Conservation (phyloP, 2,888 invertebrate species). For the Agonum fuliginosum region DNA sequence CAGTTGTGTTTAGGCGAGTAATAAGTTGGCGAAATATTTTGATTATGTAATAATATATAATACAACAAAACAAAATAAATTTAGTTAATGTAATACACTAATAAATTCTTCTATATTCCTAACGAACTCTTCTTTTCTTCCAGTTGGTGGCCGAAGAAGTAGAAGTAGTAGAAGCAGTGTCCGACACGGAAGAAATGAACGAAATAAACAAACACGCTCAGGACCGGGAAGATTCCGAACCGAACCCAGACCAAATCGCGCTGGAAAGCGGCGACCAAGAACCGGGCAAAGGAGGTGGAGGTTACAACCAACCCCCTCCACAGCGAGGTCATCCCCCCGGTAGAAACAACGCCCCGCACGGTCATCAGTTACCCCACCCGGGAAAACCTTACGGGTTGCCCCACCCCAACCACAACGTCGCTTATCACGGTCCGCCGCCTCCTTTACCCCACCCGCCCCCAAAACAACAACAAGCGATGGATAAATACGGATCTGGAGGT, state of each 20-base stretch:
- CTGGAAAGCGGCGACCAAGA: slow-evolving; percentile 83
- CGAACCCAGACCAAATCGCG: slow-evolving; percentile 81
- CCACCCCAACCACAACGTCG: slow-evolving; percentile 75
- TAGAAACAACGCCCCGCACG: slow-evolving; percentile 4
- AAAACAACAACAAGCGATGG: slow-evolving; percentile 69
- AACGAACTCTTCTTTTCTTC: slow-evolving; percentile 62
- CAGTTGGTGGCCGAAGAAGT: slow-evolving; percentile 76
- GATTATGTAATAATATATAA: too few relatives aligned
- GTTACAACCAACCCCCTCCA: slow-evolving; percentile 71
- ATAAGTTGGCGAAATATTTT: too few relatives aligned
- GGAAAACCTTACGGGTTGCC: slow-evolving; percentile 75
- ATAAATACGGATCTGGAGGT: slow-evolving; percentile 73
- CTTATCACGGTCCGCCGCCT: slow-evolving; percentile 84
- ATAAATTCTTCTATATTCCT: neutral
- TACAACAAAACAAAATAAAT: too few relatives aligned
- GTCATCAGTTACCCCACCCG: too few relatives aligned
- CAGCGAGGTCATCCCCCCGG: slow-evolving; percentile 71
- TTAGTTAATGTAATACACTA: too few relatives aligned
- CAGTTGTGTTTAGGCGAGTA: too few relatives aligned
- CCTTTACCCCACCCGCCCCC: slow-evolving; percentile 75
- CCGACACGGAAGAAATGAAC: slow-evolving; percentile 75
- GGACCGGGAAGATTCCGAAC: slow-evolving; percentile 78
- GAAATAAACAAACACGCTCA: slow-evolving; percentile 72
- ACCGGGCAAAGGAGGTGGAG: slow-evolving; percentile 66
- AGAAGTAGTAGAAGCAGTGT: slow-evolving; percentile 79